Base-by-base conservation (phyloP, 1,140 invertebrate species). In the Leptopilina boulardi region DNA sequence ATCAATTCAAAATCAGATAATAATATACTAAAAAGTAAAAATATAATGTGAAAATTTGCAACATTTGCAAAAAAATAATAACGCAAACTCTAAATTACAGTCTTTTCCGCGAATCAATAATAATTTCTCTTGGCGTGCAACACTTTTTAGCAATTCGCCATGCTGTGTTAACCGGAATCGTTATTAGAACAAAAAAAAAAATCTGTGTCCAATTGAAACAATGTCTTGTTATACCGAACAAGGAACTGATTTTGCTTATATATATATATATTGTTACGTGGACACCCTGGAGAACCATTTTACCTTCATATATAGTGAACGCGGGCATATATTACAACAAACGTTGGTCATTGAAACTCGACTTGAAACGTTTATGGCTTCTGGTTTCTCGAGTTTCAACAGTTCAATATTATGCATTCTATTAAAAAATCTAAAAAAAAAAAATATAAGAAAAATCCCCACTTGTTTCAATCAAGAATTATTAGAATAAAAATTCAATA, bases 291-390 rank as follows among this genome's bases (percentile, higher is more conserved):
- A 66, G 21, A 30, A 66, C 59, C 59, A 66, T 66, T 66, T 66
- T 66, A 23, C 59, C 59, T 66, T n/a, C n/a, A n/a, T n/a, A n/a
- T n/a, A n/a, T 23, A 13, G 23, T 23, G 26, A 66, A 11, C 23
- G 23, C 34, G 23, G 2, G 59, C 59, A 66, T 66, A 66, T 66
- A 66, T 66, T 66, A 66, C 59, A 30, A 30, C 59, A 66, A 66
- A 66, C 26, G 59, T n/a, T 66, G 26, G 59, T 66, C 21, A 66
- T 66, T 66, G 59, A 66, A 66, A 66, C 59, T 66, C 59, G 23
- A 66, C 59, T 66, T 66, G 23, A 66, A 66, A 66, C 59, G 59
- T 66, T 66, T 66, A 66, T 66, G 59, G 59, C 59, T 66, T 66
- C 13, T 26, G 11, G 59, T 66, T 66, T 66, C 59, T 66, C 59